Base-by-base conservation (phyloP, 2,113 vertebrate genomes). In the Enhydra lutris region DNA sequence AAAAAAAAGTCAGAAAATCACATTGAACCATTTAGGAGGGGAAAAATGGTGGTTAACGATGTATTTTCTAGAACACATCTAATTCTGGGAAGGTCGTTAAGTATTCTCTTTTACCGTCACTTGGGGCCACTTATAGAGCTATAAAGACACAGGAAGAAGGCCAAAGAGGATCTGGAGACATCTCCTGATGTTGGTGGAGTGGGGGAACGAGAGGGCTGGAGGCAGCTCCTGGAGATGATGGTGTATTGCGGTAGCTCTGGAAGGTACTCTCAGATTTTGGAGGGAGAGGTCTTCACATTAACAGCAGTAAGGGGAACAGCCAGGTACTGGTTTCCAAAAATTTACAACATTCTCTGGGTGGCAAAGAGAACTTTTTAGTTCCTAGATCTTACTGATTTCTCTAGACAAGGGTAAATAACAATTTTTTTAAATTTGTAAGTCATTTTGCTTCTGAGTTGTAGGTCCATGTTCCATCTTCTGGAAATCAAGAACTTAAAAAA, bases 41-140 rank as follows among this genome's bases (percentile, higher is more conserved):
- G 79, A 1, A 97, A 90, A 91, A 96, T 42, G 67, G 91, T 85
- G 88, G 87, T 36, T 94, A 55, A 81, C 69, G 31, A 21, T 47
- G 82, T 84, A 95, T 98, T 83, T 97, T 98, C 96, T 96, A 80
- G 73, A 95, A 92, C 95, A 87, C 96, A 95, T 98, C 97, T 96
- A 97, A 97, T 97, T 94, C 50, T 82, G 97, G 84, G 96, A 97
- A 98, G 98, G 97, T 93, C 88, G 89, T 89, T 47, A 91, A 95
- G 6, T 96, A 96, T 97, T 98, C 95, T 94, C 71, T 97, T 96
- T 84, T 96, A 83, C 36, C 89, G 91, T 94, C 80, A 36, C 96
- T 97, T 96, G 87, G 94, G 92, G 39, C 10, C 2, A 9, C 29
- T 14, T 21, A 7, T 6, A 31, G 11, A 47, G 67, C 82, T 71